Evolutionary conservation across 2,113 vertebrate species (phyloP), one percentile per base, ranked within the genome.

Genomic region (Charina bottae): DNA sequence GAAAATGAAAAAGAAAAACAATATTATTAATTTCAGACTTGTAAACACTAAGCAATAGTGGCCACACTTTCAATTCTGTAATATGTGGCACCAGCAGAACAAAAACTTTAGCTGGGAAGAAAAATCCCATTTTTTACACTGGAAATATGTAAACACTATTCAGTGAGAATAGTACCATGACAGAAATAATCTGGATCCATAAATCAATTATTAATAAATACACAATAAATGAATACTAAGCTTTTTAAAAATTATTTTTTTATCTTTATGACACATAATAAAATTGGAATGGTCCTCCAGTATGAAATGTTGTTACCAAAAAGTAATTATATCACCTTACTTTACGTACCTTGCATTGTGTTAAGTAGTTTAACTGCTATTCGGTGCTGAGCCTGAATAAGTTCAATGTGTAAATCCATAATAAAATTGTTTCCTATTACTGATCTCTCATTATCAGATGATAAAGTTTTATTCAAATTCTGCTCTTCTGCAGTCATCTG

Each of bases 351-450:
- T 98, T 97, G 94, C 85, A 96, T 95, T 37, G 96, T 93, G 92
- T 97, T 97, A 93, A 98, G 93, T 91, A 99, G 96, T 93, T 98
- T 98, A 94, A 99, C 95, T 33, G 98, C 97, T 90, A 98, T 95
- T 89, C 98, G 98, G 95, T 99, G 98, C 93, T 98, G 97, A 88
- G 98, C 97, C 78, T 97, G 97, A 96, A 98, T 96, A 12, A 99
- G 97, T 83, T 99, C 98, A 87, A 99, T 95, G 86, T 99, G 98
- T 90, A 99, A 97, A 96, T 99, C 99, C 97, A 96, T 96, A 46
- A 97, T 91, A 92, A 98, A 97, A 92, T 54, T 89, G 78, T 97
- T 96, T 49, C 87, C 83, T 93, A 91, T 85, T 94, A 90, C 89
- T 85, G 91, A 89, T 91, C 96, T 96, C 68, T 90, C 94, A 87